phyloP scores from a whole-genome alignment of 2,797 vertebrate genomes.

The Ciconia nigra region DNA sequence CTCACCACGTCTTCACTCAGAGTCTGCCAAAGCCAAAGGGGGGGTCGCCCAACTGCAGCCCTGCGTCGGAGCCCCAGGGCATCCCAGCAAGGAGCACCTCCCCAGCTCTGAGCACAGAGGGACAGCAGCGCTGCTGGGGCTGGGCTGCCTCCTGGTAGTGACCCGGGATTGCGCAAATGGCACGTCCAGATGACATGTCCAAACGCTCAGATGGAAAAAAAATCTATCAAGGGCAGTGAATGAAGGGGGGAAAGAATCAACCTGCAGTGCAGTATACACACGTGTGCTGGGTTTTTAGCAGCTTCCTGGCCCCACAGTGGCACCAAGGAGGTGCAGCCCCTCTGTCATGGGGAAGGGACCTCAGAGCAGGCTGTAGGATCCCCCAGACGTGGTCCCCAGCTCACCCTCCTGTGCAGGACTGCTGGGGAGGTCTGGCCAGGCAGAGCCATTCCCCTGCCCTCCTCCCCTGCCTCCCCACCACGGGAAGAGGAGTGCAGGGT shows the following conservation, averaged over 20 bases:
- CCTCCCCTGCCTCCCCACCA: neutral
- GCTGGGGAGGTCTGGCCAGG: neutral
- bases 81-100: neutral
- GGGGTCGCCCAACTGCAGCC: neutral
- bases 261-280: neutral
- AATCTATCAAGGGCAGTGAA: neutral
- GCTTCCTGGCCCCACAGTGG: too few relatives aligned
- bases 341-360: neutral
- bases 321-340: neutral
- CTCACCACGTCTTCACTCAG: neutral
- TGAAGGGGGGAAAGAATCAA: too few relatives aligned
- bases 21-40: neutral
- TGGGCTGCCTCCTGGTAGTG: neutral
- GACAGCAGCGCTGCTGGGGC: neutral
- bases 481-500: fast-evolving
- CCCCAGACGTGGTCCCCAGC: neutral
- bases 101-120: neutral
- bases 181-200: neutral
- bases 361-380: neutral
- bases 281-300: neutral
- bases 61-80: too few relatives aligned
- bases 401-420: neutral
- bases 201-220: too few relatives aligned
- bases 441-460: neutral
- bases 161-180: neutral